Evolutionary conservation across 1,140 invertebrate species (phyloP), one percentile per base, ranked within the genome.

Genomic region (Drosophila punjabiensis): DNA sequence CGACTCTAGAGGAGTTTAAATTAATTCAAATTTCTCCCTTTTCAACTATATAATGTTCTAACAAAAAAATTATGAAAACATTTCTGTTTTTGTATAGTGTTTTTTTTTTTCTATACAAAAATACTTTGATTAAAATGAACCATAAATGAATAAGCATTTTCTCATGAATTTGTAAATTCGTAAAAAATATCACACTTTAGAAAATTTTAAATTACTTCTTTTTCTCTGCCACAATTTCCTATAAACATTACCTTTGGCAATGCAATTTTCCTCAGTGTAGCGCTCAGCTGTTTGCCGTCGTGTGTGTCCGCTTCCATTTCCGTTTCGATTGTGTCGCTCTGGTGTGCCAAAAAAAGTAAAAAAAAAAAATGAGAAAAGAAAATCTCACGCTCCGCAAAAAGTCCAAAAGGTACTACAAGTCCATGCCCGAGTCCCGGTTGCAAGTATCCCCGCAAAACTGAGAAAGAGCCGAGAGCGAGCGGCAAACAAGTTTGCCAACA

Each of bases 221-320:
- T 3, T 24, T 24, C 1, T 39, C 37, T 4, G 1, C 14, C n/a
- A 18, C 41, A 43, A n/a, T 18, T 43, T 18, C n/a, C 7, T 45
- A 28, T 8, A 50, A 50, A 16, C 9, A 7, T 5, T 10, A 0
- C 3, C 2, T 5, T 50, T 9, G 9, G 2, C 3, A 50, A 10
- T 9, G 2, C 1, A n/a, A 32, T 53, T 48, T 37, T 41, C 18
- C 4, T 9, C 1, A 35, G 43, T 56, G 28, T 48, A 43, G 14
- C 28, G 33, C 33, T 56, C 50, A 67, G 45, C 61, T 76, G 58
- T 58, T 69, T 50, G 45, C 50, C 83, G 41, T 76, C 80, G 84
- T 87, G 80, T 87, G 84, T 67, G 84, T 88, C 55, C 81, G 76
- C 70, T 84, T 83, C 67, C 84, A 87, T 73, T 77, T 86, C 82